phyloP scores from a whole-genome alignment of 2,888 invertebrate genomes.

The Drosophila flavopinicola region DNA sequence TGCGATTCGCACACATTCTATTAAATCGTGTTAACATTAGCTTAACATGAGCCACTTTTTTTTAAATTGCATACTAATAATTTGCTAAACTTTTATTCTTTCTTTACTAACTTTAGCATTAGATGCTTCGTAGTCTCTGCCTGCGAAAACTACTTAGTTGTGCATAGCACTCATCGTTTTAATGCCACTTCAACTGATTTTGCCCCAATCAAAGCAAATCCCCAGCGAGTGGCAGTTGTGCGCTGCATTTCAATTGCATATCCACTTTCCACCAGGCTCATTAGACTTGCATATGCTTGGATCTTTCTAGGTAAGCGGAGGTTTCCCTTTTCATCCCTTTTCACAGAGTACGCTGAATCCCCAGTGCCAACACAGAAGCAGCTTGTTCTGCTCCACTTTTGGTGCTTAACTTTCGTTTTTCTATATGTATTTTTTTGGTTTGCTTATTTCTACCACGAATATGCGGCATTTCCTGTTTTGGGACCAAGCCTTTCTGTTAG shows the following conservation, averaged over 20 bases:
- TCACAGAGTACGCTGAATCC: conserved; percentile 53
- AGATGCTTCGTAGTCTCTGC: no score
- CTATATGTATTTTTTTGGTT: background rate
- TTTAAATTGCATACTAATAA: no score
- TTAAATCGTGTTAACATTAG: no score
- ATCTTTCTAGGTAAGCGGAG: conserved; percentile 29
- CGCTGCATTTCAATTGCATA: conserved; percentile 39
- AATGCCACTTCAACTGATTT: conserved; percentile 32
- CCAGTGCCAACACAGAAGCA: conserved; percentile 32
- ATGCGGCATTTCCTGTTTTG: conserved; percentile 51
- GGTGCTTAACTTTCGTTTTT: conserved; percentile 61
- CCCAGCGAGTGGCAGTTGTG: conserved; percentile 30
- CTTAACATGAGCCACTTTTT: no score
- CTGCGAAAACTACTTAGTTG: background rate
- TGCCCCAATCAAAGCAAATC: conserved; percentile 46
- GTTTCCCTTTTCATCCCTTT: no score
- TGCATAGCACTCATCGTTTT: conserved; percentile 15
- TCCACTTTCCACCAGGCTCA: conserved; percentile 36
- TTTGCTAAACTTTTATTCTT: no score
- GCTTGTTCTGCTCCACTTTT: conserved; percentile 61
- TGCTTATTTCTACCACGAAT: conserved; percentile 2
- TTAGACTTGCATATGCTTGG: conserved; percentile 64
- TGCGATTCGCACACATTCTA: no score
- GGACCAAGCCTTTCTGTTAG: conserved; percentile 21
- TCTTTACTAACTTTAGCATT: background rate